phyloP scores from a whole-genome alignment of 2,113 vertebrate species.

The Istiophorus platypterus region DNA sequence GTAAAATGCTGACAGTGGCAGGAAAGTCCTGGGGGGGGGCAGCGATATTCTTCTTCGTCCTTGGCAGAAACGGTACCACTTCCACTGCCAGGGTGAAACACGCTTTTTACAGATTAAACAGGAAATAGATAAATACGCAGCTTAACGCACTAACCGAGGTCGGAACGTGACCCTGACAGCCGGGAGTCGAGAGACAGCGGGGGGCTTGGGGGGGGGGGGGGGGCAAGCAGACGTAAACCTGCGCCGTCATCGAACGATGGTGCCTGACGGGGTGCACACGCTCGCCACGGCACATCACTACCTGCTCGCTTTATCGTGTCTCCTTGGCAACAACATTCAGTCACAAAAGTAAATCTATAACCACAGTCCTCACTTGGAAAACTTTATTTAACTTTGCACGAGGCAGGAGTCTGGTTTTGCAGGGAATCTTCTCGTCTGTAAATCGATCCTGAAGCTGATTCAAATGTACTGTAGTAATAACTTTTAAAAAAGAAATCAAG shows the following conservation, averaged over 20 bases:
- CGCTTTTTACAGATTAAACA: too few species aligned
- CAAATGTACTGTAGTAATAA: conserved; percentile 33
- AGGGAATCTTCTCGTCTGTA: not conserved
- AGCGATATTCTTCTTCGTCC: not conserved
- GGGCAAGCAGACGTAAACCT: not conserved
- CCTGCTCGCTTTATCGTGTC: not conserved
- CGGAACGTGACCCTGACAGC: not conserved
- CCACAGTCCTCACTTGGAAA: not conserved
- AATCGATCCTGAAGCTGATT: conserved; percentile 19
- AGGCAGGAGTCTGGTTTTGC: conserved; percentile 6
- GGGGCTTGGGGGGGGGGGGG: too few species aligned
- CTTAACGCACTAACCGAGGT: not conserved
- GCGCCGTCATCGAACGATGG: not conserved
- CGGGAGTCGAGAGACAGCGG: not conserved
- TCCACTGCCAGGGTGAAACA: not conserved
- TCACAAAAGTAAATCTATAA: not conserved
- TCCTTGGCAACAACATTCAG: not conserved
- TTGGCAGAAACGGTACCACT: not conserved
- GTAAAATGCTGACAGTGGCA: not conserved
- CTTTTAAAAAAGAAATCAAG: conserved; percentile 26
- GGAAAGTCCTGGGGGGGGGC: not conserved
- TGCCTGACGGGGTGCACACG: too few species aligned
- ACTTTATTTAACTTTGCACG: conserved; percentile 2
- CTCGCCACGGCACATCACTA: not conserved
- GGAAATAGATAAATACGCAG: not conserved